These are phyloP conservation scores for Zelostemma sp. DNA, from an alignment of 1,140 invertebrate genomes.

Conservation along the genomic window DNA sequence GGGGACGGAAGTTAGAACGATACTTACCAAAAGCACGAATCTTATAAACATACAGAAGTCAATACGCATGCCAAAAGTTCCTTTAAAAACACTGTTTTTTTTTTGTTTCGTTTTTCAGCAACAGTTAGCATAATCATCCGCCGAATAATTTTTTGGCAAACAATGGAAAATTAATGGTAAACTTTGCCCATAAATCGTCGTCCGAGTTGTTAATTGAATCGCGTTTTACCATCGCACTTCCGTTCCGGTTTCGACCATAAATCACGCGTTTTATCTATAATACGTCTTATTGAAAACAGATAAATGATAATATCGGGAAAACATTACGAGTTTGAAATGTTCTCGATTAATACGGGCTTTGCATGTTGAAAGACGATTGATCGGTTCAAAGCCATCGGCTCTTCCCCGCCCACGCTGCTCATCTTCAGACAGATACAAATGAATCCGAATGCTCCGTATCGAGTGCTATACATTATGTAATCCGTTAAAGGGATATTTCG, in stretches of 20 bases:
- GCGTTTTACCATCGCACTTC: background rate
- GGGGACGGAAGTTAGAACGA: conserved; percentile 13
- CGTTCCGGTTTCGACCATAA: background rate
- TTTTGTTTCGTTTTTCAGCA: too few relatives aligned
- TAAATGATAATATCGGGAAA: conserved; percentile 4
- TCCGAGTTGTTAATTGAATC: background rate
- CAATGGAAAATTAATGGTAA: background rate
- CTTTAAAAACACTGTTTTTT: background rate
- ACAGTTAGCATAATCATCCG: background rate
- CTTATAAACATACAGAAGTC: conserved; percentile 5
- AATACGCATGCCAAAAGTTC: background rate
- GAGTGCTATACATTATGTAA: conserved; percentile 58
- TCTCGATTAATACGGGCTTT: conserved; percentile 10
- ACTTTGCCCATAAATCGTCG: background rate
- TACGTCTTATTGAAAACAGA: background rate
- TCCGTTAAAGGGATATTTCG: conserved; percentile 67
- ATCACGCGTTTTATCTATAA: background rate
- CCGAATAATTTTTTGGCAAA: background rate
- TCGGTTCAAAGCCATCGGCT: conserved; percentile 60
- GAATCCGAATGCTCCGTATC: conserved; percentile 59
- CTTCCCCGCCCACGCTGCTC: conserved; percentile 31
- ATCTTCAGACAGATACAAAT: conserved; percentile 67
- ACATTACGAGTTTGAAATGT: conserved; percentile 9
- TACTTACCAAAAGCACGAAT: conserved; percentile 11
- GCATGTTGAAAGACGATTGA: conserved; percentile 51